phyloP scores from a whole-genome alignment of 2,888 invertebrate genomes.

The Notodonta dromedarius region DNA sequence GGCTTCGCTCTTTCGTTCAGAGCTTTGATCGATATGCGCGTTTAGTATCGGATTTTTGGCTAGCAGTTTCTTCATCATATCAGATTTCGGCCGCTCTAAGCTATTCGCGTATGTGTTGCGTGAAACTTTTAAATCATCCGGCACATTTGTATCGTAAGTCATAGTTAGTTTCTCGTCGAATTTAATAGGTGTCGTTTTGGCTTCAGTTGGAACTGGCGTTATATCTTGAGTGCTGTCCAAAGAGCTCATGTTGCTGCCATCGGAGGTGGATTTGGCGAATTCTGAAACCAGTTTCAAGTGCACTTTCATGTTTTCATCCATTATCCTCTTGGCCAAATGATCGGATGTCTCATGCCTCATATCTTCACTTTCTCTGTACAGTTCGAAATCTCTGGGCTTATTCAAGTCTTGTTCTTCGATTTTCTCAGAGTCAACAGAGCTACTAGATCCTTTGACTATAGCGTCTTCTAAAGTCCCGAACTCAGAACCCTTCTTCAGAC shows the following conservation, averaged over 20 bases:
- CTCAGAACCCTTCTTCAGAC: constrained; percentile 89
- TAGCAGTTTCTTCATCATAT: constrained; percentile 84
- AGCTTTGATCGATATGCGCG: constrained; percentile 70
- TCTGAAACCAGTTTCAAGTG: constrained; percentile 78
- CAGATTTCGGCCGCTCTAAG: constrained; percentile 86
- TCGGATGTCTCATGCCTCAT: constrained; percentile 70
- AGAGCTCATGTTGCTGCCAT: constrained; percentile 74
- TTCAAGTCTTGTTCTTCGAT: constrained; percentile 57
- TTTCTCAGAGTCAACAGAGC: constrained; percentile 75
- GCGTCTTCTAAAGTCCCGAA: constrained; percentile 91
- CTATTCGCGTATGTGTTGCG: constrained; percentile 84
- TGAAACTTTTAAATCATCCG: constrained; percentile 86
- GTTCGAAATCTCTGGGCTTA: constrained; percentile 55
- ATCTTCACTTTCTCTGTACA: constrained; percentile 52
- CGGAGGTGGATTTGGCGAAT: constrained; percentile 78
- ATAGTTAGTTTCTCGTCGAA: constrained; percentile 75
- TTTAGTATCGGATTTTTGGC: constrained; percentile 80
- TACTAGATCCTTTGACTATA: constrained; percentile 84
- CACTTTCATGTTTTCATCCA: constrained; percentile 79
- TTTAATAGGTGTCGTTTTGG: constrained; percentile 58
- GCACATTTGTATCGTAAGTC: constrained; percentile 84
- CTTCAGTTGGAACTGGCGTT: constrained; percentile 45
- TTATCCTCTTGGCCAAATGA: constrained; percentile 74
- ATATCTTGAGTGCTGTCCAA: constrained; percentile 68
- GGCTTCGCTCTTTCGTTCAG: constrained; percentile 59